Conservation (phyloP, 2,797 vertebrate genomes). For the Podarcis lilfordi region DNA sequence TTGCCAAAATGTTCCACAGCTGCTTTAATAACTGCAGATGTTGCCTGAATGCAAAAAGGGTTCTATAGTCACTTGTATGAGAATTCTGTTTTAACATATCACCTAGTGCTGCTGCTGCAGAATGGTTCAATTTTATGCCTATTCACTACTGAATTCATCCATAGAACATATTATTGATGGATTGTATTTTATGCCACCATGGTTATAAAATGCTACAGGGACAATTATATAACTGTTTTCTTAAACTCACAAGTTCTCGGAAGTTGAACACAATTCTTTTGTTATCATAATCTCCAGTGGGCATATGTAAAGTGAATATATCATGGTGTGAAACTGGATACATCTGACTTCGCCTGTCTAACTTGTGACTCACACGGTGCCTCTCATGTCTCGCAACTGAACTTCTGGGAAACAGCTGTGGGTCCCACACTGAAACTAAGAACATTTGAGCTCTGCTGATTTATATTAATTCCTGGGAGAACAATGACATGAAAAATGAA, state of each 20-base stretch:
- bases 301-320: slow-evolving; percentile 68
- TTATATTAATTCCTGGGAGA: slow-evolving; percentile 79
- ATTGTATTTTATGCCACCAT: slow-evolving; percentile 57
- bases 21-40: not conserved
- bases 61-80: not conserved
- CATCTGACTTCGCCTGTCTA: slow-evolving; percentile 72
- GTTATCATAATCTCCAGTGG: slow-evolving; percentile 68
- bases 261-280: slow-evolving; percentile 75
- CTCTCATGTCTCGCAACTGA: slow-evolving; percentile 69
- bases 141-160: slow-evolving; percentile 43
- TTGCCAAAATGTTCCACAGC: not conserved
- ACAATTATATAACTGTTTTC: slow-evolving; percentile 77
- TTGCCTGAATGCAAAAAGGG: not conserved
- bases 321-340: slow-evolving; percentile 76
- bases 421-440: slow-evolving; percentile 78
- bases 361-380: slow-evolving; percentile 73
- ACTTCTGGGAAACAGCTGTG: slow-evolving; percentile 83
- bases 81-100: slow-evolving; percentile 32
- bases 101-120: slow-evolving; percentile 34
- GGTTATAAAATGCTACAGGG: slow-evolving; percentile 67
- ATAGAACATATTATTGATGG: slow-evolving; percentile 59
- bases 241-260: slow-evolving; percentile 62
- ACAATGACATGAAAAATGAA: slow-evolving; percentile 78
- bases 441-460: slow-evolving; percentile 79
- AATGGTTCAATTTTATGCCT: slow-evolving; percentile 48